Evolutionary conservation across 2,888 invertebrate genomes (phyloP).

Genomic region (Silvanus unidentatus): DNA sequence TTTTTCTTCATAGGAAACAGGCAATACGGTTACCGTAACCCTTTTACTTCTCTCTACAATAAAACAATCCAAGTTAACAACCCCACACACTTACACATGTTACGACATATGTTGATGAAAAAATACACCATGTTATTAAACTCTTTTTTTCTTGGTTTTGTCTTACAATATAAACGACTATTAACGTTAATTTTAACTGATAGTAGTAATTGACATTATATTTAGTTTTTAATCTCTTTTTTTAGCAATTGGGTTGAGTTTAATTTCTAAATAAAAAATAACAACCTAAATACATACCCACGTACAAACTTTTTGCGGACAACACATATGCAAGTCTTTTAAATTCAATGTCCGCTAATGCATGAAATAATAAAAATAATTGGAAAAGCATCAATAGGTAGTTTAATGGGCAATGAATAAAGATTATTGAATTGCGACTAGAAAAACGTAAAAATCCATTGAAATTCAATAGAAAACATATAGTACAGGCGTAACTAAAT

Average conservation of each 20-base stretch:
- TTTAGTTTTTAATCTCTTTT: background rate
- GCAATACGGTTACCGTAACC: too few species aligned
- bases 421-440: too few species aligned
- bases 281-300: too few species aligned
- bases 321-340: too few species aligned
- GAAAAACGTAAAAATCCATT: background rate
- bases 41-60: background rate
- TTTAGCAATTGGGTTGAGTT: background rate
- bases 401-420: too few species aligned
- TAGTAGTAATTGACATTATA: slow-evolving; percentile 11
- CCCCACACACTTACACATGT: slow-evolving; percentile 12
- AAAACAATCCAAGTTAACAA: background rate
- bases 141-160: slow-evolving; percentile 22
- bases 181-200: slow-evolving; percentile 19
- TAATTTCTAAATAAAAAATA: too few species aligned
- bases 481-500: background rate
- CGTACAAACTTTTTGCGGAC: too few species aligned
- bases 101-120: slow-evolving; percentile 26
- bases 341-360: too few species aligned
- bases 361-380: too few species aligned
- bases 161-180: slow-evolving; percentile 15
- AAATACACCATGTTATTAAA: slow-evolving; percentile 14
- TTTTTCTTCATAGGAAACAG: background rate
- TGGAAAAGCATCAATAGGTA: too few species aligned
- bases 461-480: background rate